A percentile compares a stretch with the other conserved stretches of the same genome.
These are phyloP conservation scores for Sycophila texana DNA, from an alignment of 2,888 invertebrate genomes.

Conservation along the genomic window DNA sequence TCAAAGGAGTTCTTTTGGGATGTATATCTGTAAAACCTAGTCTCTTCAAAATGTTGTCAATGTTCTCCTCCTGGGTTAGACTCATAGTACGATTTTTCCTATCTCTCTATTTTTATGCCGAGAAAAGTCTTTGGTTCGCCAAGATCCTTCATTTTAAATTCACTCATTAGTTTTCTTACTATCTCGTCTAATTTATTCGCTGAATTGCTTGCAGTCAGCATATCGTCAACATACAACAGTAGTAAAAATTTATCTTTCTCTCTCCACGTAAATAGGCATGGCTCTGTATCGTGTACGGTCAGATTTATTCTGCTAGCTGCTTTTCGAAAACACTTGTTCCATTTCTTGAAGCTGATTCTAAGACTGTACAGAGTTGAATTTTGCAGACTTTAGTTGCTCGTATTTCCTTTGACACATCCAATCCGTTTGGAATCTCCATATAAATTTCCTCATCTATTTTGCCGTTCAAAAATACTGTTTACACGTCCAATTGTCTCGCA, in stretches of 20 bases:
- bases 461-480: background rate
- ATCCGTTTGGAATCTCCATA: background rate
- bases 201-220: slow-evolving; percentile 48
- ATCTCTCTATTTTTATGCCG: background rate
- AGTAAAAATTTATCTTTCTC: slow-evolving; percentile 48
- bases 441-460: background rate
- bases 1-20: no score
- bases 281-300: slow-evolving; percentile 42
- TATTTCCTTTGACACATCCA: background rate
- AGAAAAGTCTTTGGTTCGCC: background rate
- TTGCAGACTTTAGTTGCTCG: background rate
- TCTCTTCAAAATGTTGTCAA: slow-evolving; percentile 7
- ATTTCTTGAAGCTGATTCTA: slow-evolving; percentile 52
- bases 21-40: no score
- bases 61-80: background rate
- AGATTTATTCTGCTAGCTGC: slow-evolving; percentile 41
- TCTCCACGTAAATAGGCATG: slow-evolving; percentile 56
- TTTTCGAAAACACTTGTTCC: slow-evolving; percentile 54
- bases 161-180: background rate
- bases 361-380: slow-evolving; percentile 47
- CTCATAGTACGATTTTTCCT: background rate
- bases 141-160: slow-evolving; percentile 14
- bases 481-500: background rate
- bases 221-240: slow-evolving; percentile 23
- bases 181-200: background rate